Base-by-base conservation (phyloP, 1,140 invertebrate genomes). In the Pogonus chalceus region DNA sequence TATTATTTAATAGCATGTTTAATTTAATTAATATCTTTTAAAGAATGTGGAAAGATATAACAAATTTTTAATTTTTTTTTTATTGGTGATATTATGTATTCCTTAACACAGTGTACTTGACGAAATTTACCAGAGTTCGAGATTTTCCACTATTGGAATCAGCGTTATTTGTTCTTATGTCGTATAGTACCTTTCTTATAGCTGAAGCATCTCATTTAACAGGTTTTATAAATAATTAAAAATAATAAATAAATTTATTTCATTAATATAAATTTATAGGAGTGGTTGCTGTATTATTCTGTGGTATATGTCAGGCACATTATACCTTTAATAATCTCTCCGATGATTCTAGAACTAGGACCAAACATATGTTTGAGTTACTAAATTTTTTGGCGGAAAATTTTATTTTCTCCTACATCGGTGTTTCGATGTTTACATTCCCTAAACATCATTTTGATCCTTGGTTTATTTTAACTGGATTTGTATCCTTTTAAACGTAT, bases 341-440 rank as follows among this genome's bases (percentile, higher is more conserved):
- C 1, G 74, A 80, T 46, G 83, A 88, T 62, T 96, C 95, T 1
- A 81, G 94, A 58, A 79, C 82, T 53, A 77, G 93, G 54, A 98
- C 95, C 10, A 98, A 98, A 70, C 85, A 95, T 67, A 76, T 98
- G 46, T 98, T 98, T 75, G 92, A 96, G 68, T 73, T 98, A 56
- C 76, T 97, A 43, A 98, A 96, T 72, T 99, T 99, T 73, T 75
- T 98, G 53, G 90, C 93, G 0, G 96, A 99, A 71, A 98, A 97
- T 74, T 99, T 99, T 73, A 98, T 98, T 60, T 99, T 99, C 72
- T 90, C 90, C 21, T 98, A 98, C 73, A 98, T 99, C 66, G 96
- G 96, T 16, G 95, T 99, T 0, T 95, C 92, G 2, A 94, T 98
- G 85, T 98, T 98, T 67, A 98, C 95, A 0, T 96, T 96, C 69